Evolutionary conservation across 2,888 invertebrate species (phyloP), one percentile per base, ranked within the genome.

Genomic region (Pherbina coryleti): DNA sequence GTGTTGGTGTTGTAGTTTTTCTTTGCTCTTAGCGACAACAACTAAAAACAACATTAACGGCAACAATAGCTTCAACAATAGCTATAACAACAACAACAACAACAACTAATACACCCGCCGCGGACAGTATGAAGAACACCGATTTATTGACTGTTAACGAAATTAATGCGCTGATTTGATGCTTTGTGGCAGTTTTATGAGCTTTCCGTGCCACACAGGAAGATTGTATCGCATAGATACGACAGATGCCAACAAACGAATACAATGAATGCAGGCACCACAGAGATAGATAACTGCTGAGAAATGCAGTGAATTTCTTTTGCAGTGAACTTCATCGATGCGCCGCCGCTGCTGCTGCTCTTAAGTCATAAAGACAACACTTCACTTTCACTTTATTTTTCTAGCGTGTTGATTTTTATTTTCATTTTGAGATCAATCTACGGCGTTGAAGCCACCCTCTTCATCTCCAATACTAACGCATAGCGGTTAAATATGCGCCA

Each of bases 91-190:
- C 11, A 34, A 28, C 49, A 31, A 14, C 69, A 53, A 75, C 28
- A 31, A 5, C 64, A 44, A 31, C 49, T 5, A 25, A 19, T 17
- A 19, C 67, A 44, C 67, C 67, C 28, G 51, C 69, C 17, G n/a
- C 25, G 51, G 51, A 25, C n/a, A 17, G 28, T 64, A 28, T 7
- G 49, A 11, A 22, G 69, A 22, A 49, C 51, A 57, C 76, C 78
- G 79, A 79, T 79, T 79, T 77, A 78, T 79, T 76, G 78, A 76
- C 79, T 79, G 78, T 70, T 78, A 78, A 79, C 69, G 76, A 79
- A 79, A 78, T 79, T 78, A 79, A 79, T 79, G 79, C 79, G 71
- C 70, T 71, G 79, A 79, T 76, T 79, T 78, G 78, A 78, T 78
- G 78, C 64, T 78, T 69, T 76, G 74, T 76, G 76, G 78, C 78